phyloP scores from a whole-genome alignment of 2,888 invertebrate genomes.

The Orthosia gothica region DNA sequence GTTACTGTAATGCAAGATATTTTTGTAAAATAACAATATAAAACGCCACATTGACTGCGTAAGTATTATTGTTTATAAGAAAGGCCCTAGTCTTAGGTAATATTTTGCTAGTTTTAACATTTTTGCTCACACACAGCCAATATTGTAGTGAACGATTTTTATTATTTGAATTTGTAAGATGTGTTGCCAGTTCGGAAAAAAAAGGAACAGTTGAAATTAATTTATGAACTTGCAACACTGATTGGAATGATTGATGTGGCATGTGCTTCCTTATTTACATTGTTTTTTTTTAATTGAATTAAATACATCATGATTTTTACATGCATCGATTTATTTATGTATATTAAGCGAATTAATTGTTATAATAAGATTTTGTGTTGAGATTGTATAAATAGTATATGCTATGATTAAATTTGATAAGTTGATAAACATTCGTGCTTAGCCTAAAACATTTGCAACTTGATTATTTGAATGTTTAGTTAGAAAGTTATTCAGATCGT shows the following conservation, averaged over 20 bases:
- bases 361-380: conserved; percentile 67
- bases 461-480: conserved; percentile 44
- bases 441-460: conserved; percentile 55
- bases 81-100: conserved; percentile 88
- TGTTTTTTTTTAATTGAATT: conserved; percentile 62
- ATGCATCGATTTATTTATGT: conserved; percentile 71
- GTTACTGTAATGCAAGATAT: conserved; percentile 79
- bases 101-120: conserved; percentile 81
- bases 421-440: conserved; percentile 56
- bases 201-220: conserved; percentile 41
- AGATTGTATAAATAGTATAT: conserved; percentile 70
- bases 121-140: conserved; percentile 86
- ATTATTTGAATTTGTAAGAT: conserved; percentile 56
- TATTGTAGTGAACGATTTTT: conserved; percentile 66
- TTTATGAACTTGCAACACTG: conserved; percentile 66
- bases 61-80: conserved; percentile 84
- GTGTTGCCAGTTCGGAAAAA: conserved; percentile 60
- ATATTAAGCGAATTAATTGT: conserved; percentile 68
- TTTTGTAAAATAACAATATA: conserved; percentile 77
- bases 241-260: conserved; percentile 60
- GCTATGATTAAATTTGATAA: conserved; percentile 65
- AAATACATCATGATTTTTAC: conserved; percentile 63
- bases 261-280: conserved; percentile 75
- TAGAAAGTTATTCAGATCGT: conserved; percentile 39
- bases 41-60: conserved; percentile 67